These are phyloP conservation scores for Oreohelix idahoensis DNA, from an alignment of 1,140 invertebrate species.

Conservation along the genomic window DNA sequence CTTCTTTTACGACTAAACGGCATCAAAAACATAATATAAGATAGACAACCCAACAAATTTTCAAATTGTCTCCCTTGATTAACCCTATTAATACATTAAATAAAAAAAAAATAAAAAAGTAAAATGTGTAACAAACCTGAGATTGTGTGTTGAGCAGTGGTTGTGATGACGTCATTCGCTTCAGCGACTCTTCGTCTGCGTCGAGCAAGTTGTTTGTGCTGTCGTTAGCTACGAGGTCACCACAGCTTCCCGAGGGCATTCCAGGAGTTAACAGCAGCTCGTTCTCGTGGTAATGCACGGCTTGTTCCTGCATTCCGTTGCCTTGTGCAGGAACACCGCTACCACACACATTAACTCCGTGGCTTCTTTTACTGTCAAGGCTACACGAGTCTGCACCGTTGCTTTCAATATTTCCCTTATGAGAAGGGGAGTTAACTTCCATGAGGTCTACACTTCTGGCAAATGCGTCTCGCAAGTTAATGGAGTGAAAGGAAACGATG, in stretches of 20 bases:
- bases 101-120: too few species aligned
- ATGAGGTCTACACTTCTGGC: slow-evolving; percentile 99
- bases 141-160: slow-evolving; percentile 77
- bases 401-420: slow-evolving; percentile 29
- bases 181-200: slow-evolving; percentile 67
- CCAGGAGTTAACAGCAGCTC: slow-evolving; percentile 9
- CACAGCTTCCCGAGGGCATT: slow-evolving; percentile 50
- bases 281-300: slow-evolving; percentile 16
- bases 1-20: too few species aligned
- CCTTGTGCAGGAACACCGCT: slow-evolving; percentile 31
- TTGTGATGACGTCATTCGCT: slow-evolving; percentile 67
- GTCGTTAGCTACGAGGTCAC: slow-evolving; percentile 54
- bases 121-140: slow-evolving; percentile 30
- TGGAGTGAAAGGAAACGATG: slow-evolving; percentile 97
- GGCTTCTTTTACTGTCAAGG: slow-evolving; percentile 53
- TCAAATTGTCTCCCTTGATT: too few species aligned
- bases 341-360: slow-evolving; percentile 50
- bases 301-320: slow-evolving; percentile 5
- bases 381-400: slow-evolving; percentile 47
- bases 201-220: slow-evolving; percentile 65
- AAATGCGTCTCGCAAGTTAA: slow-evolving; percentile 97
- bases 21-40: too few species aligned
- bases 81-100: too few species aligned
- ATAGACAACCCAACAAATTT: too few species aligned
- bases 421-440: slow-evolving; percentile 80